Base-by-base conservation (phyloP, 2,888 invertebrate genomes). In the Capitulum mitella region DNA sequence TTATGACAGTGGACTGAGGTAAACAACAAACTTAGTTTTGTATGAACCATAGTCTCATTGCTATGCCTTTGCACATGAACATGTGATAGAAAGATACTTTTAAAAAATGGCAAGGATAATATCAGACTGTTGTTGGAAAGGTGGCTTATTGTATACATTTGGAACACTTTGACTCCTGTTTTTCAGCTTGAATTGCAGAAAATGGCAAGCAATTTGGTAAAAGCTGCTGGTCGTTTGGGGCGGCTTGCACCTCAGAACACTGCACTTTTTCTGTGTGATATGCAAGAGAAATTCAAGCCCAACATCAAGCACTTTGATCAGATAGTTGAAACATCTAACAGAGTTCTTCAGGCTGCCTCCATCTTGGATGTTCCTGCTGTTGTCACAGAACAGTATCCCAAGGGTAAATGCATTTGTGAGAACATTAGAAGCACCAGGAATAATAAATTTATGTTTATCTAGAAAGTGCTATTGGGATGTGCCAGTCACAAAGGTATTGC, bases 371-470 rank as follows among this genome's bases (percentile, higher is more conserved):
- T 89, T 81, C 89, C 88, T 3, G 85, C 89, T 19, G 82, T 90
- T 76, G 88, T 88, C 19, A 90, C 89, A 0, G 90, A 90, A 82
- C 90, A 90, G 82, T 89, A 89, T 83, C 89, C 89, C 0, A 88
- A 89, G 85, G 89, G 87, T 85, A 78, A 77, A 46, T 46, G 46
- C 14, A 12, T 46, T 12, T 46, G 46, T 46, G 14, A 46, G 6
- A 46, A 46, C 46, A 12, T 46, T 46, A 10, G 6, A 46, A 46
- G 10, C 10, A 46, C 46, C 46, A 14, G 46, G 6, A 46, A 6
- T 46, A 10, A 14, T 14, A 46, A 46, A 46, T 46, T 10, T 46
- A 46, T 46, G 10, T 46, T 46, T 14, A 10, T 10, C 46, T 10
- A 46, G 6, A 14, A 46, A 46, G 12, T 14, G 51, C 51, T 16